These are phyloP conservation scores for Cyprichromis sp. DNA, from an alignment of 2,113 vertebrate genomes.

Conservation along the genomic window DNA sequence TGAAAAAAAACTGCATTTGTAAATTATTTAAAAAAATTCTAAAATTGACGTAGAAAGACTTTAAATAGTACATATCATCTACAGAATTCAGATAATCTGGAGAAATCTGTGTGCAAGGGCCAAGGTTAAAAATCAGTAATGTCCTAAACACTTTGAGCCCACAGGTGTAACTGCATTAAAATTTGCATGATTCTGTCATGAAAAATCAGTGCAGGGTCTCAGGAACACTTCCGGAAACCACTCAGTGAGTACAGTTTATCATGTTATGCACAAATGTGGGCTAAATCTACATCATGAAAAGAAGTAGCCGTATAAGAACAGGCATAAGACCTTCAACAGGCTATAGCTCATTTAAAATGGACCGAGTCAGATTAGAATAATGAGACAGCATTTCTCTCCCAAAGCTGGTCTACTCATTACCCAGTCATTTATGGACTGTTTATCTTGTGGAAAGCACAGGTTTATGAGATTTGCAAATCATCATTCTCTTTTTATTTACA, in stretches of 20 bases:
- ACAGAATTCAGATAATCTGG: background rate
- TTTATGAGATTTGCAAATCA: background rate
- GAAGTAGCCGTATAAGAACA: background rate
- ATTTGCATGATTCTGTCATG: background rate
- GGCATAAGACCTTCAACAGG: background rate
- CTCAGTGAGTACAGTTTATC: background rate
- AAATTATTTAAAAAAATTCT: background rate
- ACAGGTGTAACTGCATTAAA: background rate
- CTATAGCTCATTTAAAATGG: background rate
- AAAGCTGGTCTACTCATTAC: background rate
- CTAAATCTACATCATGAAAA: background rate
- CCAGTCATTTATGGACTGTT: background rate
- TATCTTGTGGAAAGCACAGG: background rate
- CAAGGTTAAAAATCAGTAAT: background rate
- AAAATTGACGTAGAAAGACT: background rate
- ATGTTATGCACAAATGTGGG: background rate
- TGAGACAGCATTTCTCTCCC: background rate
- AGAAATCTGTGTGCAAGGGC: background rate
- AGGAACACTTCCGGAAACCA: background rate
- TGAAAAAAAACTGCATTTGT: background rate
- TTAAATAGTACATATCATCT: background rate
- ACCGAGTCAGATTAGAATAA: rapidly evolving
- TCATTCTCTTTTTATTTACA: background rate
- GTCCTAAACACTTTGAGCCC: background rate
- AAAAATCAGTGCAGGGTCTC: background rate